Conservation (phyloP, 2,888 invertebrate genomes). For the Nasonia oneida region DNA sequence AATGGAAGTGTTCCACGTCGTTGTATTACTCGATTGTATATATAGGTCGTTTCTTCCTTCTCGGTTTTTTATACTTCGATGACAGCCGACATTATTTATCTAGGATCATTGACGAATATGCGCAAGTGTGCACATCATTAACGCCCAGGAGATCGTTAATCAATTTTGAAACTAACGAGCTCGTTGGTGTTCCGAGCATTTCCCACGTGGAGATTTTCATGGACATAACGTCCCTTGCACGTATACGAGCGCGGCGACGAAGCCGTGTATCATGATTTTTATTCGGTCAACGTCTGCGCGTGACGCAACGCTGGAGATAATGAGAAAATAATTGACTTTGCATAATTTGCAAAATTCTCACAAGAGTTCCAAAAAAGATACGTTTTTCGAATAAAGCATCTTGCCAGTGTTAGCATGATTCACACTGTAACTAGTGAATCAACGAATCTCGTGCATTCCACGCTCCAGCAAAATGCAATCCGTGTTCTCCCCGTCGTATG, state of each 20-base stretch:
- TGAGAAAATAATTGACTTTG: constrained; percentile 59
- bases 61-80: constrained; percentile 2
- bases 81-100: constrained; percentile 30
- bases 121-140: constrained; percentile 24
- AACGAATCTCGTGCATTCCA: background rate
- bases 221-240: constrained; percentile 24
- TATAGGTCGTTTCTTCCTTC: background rate
- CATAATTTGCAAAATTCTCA: constrained; percentile 45
- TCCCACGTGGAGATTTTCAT: constrained; percentile 33
- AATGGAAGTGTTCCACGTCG: background rate
- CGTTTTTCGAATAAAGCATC: background rate
- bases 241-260: background rate
- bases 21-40: background rate
- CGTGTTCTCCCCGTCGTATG: background rate
- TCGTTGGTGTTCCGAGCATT: constrained; percentile 37
- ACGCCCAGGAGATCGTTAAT: constrained; percentile 42
- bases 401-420: background rate
- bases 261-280: constrained; percentile 27
- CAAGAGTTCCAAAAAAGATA: background rate
- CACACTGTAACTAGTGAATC: constrained; percentile 15
- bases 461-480: background rate
- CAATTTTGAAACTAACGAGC: constrained; percentile 47
- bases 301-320: constrained; percentile 52
- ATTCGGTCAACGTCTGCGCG: background rate
- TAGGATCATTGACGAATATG: constrained; percentile 27